Conservation (phyloP, 2,113 vertebrate species). For the Phoenicopterus ruber region DNA sequence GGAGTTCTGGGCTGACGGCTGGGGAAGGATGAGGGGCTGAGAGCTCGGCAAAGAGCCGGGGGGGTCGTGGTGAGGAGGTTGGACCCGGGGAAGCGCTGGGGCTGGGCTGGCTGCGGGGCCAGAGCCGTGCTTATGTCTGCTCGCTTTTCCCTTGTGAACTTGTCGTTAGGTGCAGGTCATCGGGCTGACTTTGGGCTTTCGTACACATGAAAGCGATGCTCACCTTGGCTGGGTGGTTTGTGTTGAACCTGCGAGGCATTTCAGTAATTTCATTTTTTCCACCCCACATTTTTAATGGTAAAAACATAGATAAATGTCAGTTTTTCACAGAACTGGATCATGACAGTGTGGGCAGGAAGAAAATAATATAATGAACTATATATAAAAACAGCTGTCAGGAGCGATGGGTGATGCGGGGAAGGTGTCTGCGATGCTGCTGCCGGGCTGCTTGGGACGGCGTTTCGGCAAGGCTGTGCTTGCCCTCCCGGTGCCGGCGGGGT, state of each 20-base stretch:
- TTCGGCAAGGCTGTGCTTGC: background rate
- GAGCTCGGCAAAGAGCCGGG: background rate
- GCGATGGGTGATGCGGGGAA: background rate
- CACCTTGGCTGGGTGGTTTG: background rate
- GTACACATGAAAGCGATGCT: rapidly evolving
- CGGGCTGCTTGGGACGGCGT: background rate
- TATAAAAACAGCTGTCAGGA: background rate
- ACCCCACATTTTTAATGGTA: rapidly evolving
- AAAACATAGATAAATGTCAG: background rate
- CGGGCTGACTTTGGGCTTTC: background rate
- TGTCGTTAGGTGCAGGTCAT: rapidly evolving
- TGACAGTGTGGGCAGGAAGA: background rate
- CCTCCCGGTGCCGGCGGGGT: too few species aligned
- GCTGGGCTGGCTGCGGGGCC: background rate
- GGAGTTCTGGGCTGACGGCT: background rate
- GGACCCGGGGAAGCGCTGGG: background rate
- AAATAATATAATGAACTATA: background rate
- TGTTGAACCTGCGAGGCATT: background rate
- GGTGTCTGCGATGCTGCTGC: background rate
- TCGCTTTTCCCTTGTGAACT: background rate
- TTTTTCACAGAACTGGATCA: background rate
- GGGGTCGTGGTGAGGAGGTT: background rate
- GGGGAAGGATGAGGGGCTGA: background rate
- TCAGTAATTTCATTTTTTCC: background rate
- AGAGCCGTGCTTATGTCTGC: rapidly evolving